Conservation (phyloP, 2,797 vertebrate genomes). For the Lophius americanus region DNA sequence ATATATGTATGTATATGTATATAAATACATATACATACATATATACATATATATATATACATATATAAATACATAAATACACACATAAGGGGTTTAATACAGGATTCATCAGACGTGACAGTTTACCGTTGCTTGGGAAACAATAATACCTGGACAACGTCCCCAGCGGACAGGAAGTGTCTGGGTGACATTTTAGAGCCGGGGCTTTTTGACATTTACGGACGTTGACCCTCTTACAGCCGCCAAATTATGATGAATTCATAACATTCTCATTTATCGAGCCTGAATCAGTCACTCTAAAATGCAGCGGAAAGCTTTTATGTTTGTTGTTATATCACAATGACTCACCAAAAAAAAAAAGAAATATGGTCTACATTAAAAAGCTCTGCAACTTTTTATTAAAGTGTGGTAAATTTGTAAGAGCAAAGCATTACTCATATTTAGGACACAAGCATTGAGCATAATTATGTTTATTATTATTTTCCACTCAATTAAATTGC, state of each 20-base stretch:
- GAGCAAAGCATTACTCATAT: slow-evolving; percentile 6
- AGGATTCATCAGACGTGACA: too few species aligned
- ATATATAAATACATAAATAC: not conserved
- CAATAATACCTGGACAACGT: too few species aligned
- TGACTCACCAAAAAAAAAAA: not conserved
- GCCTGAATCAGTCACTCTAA: not conserved
- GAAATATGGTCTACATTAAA: too few species aligned
- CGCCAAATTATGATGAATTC: slow-evolving; percentile 9
- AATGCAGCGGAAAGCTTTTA: not conserved
- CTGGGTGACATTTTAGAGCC: not conserved
- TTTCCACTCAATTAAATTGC: too few species aligned
- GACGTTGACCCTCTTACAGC: not conserved
- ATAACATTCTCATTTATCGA: not conserved
- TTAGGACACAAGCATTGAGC: too few species aligned
- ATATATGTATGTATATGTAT: not conserved
- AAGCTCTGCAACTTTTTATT: too few species aligned
- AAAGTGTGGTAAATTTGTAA: not conserved
- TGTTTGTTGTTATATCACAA: not conserved
- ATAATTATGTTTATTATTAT: too few species aligned
- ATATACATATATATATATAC: too few species aligned
- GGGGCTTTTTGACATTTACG: slow-evolving; percentile 6
- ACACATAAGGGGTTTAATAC: not conserved
- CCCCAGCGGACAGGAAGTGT: not conserved
- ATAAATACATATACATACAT: too few species aligned
- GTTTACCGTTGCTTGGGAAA: too few species aligned